Base-by-base conservation (phyloP, 2,888 invertebrate species). In the Ormyrus pomaceus region DNA sequence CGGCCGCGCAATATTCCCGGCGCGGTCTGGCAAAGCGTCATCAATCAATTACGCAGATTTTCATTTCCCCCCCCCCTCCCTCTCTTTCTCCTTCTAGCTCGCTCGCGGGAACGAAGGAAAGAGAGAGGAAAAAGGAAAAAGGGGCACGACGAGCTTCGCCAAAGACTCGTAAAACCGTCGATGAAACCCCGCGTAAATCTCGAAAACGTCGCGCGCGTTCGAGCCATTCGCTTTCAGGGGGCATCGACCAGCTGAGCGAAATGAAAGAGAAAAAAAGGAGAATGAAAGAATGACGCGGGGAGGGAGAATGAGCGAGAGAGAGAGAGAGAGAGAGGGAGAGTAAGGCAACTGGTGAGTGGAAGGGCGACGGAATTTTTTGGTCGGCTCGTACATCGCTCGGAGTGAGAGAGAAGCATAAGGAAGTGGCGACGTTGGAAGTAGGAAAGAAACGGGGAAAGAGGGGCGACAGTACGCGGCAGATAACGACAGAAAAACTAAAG, bases 181-280 rank as follows among this genome's bases (percentile, higher is more conserved):
- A 82, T 82, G 82, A 79, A 79, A 82, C 76, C 73, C 79, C 59
- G 82, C 82, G 82, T 79, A 79, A 82, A 79, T 82, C 82, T 79
- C 82, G 79, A 82, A 82, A 82, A 79, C 81, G 81, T 82, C 81
- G 79, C 76, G 53, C 68, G 71, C 68, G 70, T n/a, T n/a, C 62
- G 56, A 59, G 72, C 77, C 73, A 61, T 79, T 79, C 75, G 75
- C 71, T 76, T 72, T 76, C 65, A 68, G 76, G 66, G 82, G 79
- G 73, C 76, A 79, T 82, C 79, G 81, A 82, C 81, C 81, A 81
- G 81, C 72, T 74, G 61, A 68, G 71, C 74, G 55, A 76, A 71
- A 74, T 76, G 73, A 75, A 71, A 72, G 61, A 75, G 55, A 71
- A 64, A 62, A 68, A 19, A 77, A 62, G 76, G 56, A 66, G 58